Evolutionary conservation across 2,113 vertebrate genomes (phyloP).

Genomic region (Garra rufa): DNA sequence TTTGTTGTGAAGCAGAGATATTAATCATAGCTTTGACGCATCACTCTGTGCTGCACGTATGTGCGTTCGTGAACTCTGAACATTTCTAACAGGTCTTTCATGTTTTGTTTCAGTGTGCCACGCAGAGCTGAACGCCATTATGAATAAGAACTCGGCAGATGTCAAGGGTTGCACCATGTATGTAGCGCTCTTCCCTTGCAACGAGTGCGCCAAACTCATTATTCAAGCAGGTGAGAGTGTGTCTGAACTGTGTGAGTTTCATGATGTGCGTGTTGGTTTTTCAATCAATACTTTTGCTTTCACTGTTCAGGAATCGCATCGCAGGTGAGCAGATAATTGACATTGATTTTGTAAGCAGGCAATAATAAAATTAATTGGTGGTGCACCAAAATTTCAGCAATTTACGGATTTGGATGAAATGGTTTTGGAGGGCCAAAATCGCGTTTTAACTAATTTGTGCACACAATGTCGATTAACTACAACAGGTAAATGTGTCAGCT

Average conservation of each 20-base stretch:
- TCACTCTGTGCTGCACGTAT: neutral
- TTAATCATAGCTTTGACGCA: neutral
- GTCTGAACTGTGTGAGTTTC: neutral
- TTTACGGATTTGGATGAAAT: neutral
- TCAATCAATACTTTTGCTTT: neutral
- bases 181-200: constrained; percentile 96
- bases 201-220: constrained; percentile 98
- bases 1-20: constrained; percentile 23
- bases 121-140: constrained; percentile 95
- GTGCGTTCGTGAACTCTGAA: neutral
- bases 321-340: neutral
- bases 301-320: neutral
- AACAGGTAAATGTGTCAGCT: no score
- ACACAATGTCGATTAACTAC: no score
- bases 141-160: constrained; percentile 97
- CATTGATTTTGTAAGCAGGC: neutral
- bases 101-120: constrained; percentile 85
- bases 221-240: constrained; percentile 89
- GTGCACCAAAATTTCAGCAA: neutral
- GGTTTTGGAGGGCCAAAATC: neutral
- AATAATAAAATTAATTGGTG: neutral
- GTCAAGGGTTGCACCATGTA: constrained; percentile 96
- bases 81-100: neutral
- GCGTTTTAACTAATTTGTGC: no score
- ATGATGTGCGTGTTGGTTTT: neutral